Conservation (phyloP, 92 coral and sea anemone species). For the Phymanthus crucifer region DNA sequence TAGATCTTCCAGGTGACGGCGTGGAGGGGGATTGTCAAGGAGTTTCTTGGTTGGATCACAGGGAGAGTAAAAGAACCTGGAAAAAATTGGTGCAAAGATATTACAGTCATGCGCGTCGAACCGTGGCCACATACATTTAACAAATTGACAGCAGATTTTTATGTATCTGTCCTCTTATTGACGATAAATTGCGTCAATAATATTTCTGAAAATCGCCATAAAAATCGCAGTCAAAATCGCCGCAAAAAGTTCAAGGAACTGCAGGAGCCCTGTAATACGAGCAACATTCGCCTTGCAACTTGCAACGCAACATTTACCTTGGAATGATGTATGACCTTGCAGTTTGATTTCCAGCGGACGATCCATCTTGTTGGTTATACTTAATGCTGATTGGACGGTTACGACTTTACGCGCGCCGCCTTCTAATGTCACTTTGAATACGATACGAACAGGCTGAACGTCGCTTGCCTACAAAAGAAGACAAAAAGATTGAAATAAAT, state of each 20-base stretch:
- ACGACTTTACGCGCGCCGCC: conserved; percentile 98
- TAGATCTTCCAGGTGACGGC: conserved; percentile 81
- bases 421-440: conserved; percentile 89
- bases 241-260: too few species aligned
- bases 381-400: conserved; percentile 88
- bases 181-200: too few species aligned
- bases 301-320: too few species aligned
- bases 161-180: too few species aligned
- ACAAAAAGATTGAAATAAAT: background rate
- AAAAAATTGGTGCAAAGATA: too few species aligned
- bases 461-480: conserved; percentile 58
- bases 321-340: conserved; percentile 66
- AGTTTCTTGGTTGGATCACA: conserved; percentile 60
- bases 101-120: too few species aligned
- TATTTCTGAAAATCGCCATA: too few species aligned
- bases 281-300: too few species aligned
- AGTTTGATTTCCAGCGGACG: conserved; percentile 75
- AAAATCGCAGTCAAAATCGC: too few species aligned
- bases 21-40: conserved; percentile 76
- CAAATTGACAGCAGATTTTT: too few species aligned
- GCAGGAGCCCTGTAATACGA: too few species aligned
- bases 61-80: conserved; percentile 73
- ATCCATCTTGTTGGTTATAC: conserved; percentile 80
- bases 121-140: too few species aligned
- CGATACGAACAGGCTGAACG: conserved; percentile 85